These are phyloP conservation scores for Papilio glaucus DNA, from an alignment of 1,140 invertebrate species.

Conservation along the genomic window DNA sequence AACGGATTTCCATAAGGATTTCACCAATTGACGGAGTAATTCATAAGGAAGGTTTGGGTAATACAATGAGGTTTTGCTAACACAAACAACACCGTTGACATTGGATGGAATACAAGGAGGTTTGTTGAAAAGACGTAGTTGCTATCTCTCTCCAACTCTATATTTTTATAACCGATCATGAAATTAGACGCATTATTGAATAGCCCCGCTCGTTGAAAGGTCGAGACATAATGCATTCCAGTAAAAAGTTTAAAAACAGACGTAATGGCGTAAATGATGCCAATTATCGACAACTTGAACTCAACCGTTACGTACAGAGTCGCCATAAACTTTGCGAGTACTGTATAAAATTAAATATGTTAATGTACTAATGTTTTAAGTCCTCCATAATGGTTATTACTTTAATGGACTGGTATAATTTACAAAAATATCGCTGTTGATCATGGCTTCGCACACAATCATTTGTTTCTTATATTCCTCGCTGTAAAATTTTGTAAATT, in stretches of 20 bases:
- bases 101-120: no score
- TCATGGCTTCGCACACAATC: no score
- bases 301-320: conserved; percentile 45
- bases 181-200: conserved; percentile 20
- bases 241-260: conserved; percentile 57
- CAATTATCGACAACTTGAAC: conserved; percentile 52
- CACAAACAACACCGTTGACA: background rate
- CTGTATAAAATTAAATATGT: conserved; percentile 9
- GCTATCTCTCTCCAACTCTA: no score
- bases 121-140: no score
- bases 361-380: background rate
- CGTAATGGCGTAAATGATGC: conserved; percentile 52
- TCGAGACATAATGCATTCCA: conserved; percentile 43
- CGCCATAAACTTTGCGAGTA: background rate
- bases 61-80: no score
- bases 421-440: no score
- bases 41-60: no score
- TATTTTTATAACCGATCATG: background rate
- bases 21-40: no score
- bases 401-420: background rate
- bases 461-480: no score
- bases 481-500: no score
- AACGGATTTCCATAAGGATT: no score
- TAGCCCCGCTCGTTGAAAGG: conserved; percentile 16
- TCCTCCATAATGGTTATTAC: background rate